Evolutionary conservation across 2,888 invertebrate genomes (phyloP).

Genomic region (Stegophylla sp.): DNA sequence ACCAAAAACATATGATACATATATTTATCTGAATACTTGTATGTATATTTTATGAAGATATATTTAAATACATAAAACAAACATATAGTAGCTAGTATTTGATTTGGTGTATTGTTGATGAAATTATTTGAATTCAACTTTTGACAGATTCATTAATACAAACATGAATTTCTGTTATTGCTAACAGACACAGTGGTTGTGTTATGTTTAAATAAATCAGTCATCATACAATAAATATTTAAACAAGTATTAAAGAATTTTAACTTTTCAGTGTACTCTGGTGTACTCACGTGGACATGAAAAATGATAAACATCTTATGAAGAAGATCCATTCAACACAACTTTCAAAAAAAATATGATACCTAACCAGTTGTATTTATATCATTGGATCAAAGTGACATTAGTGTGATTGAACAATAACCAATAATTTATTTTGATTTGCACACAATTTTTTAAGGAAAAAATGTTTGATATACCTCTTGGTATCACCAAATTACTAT

Average conservation of each 20-base stretch:
- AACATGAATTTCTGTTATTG: too few relatives aligned
- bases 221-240: not conserved
- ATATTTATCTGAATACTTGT: too few relatives aligned
- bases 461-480: conserved; percentile 10
- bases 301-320: conserved; percentile 32
- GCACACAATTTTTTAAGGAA: conserved; percentile 46
- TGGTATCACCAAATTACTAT: conserved; percentile 22
- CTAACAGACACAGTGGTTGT: too few relatives aligned
- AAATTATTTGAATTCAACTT: too few relatives aligned
- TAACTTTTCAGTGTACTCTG: conserved; percentile 32
- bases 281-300: conserved; percentile 30
- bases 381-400: conserved; percentile 48
- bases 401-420: conserved; percentile 56
- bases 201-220: not conserved
- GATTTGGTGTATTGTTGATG: too few relatives aligned
- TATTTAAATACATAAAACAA: too few relatives aligned
- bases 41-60: too few relatives aligned
- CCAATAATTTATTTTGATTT: conserved; percentile 49
- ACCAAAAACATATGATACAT: too few relatives aligned
- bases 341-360: conserved; percentile 37
- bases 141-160: too few relatives aligned
- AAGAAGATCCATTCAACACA: conserved; percentile 45
- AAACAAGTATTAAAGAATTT: not conserved
- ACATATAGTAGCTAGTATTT: too few relatives aligned
- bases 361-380: not conserved